Conservation (phyloP, 1,140 invertebrate genomes). For the Brachionus koreanus region DNA sequence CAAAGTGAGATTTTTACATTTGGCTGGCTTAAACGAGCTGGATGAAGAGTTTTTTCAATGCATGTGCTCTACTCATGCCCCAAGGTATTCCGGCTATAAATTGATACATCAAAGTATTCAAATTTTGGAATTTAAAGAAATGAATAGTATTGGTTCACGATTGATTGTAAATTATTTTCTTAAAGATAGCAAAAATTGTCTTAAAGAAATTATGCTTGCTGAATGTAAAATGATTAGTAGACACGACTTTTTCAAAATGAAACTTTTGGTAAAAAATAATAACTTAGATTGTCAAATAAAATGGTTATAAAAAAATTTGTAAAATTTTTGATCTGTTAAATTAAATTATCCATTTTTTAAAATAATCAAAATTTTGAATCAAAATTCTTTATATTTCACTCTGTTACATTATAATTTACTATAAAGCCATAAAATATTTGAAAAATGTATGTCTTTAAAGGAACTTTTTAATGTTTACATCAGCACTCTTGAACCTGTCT, state of each 20-base stretch:
- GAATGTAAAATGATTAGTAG: slow-evolving; percentile 5
- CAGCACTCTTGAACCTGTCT: too few species aligned
- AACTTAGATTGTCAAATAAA: background rate
- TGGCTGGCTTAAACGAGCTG: background rate
- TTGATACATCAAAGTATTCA: slow-evolving; percentile 18
- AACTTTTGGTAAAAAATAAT: background rate
- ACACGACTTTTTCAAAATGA: background rate
- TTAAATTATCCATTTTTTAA: too few species aligned
- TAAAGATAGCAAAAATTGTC: background rate
- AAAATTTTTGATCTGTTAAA: too few species aligned
- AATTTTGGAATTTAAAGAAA: slow-evolving; percentile 27
- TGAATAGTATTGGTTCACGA: background rate
- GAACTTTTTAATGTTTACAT: too few species aligned
- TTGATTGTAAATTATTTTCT: slow-evolving; percentile 28
- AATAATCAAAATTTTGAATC: too few species aligned
- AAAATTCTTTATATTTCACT: too few species aligned
- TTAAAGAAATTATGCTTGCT: background rate
- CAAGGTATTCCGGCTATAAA: background rate
- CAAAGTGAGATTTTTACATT: background rate
- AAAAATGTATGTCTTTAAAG: too few species aligned
- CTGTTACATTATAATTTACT: too few species aligned
- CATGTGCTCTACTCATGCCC: background rate
- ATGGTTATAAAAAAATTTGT: background rate
- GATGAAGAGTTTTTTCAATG: slow-evolving; percentile 40
- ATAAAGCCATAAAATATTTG: too few species aligned